A percentile compares a stretch with the other conserved stretches of the same genome.
These are phyloP conservation scores for Alloscopus bannaensis DNA, from an alignment of 2,888 invertebrate genomes.

Conservation along the genomic window DNA sequence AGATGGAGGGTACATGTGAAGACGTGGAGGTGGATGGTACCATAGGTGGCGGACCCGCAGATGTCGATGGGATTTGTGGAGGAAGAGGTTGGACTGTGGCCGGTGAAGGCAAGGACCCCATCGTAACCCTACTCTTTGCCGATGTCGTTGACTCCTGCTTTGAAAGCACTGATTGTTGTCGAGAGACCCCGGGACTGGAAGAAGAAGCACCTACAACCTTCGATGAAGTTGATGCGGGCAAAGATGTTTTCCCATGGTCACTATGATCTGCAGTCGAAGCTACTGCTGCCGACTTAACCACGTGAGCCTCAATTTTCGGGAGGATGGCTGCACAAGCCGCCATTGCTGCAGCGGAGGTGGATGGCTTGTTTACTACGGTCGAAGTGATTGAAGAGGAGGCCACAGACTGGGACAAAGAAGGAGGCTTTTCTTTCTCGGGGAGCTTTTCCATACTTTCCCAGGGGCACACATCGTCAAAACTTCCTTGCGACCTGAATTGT, in stretches of 20 bases:
- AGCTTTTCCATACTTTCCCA: slow-evolving; percentile 72
- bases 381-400: slow-evolving; percentile 25
- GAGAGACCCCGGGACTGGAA: slow-evolving; percentile 7
- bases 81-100: background rate
- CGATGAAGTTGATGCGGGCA: background rate
- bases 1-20: slow-evolving; percentile 7
- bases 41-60: background rate
- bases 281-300: background rate
- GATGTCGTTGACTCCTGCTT: slow-evolving; percentile 45
- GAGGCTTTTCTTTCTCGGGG: slow-evolving; percentile 50
- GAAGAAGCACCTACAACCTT: background rate
- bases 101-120: background rate
- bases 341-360: slow-evolving; percentile 46
- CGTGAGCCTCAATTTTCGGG: background rate
- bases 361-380: slow-evolving; percentile 36
- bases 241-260: background rate
- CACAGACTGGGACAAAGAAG: slow-evolving; percentile 31
- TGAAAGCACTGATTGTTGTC: slow-evolving; percentile 34
- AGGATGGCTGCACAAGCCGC: slow-evolving; percentile 1
- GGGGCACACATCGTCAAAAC: slow-evolving; percentile 73
- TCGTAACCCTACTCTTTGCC: slow-evolving; percentile 9
- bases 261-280: background rate
- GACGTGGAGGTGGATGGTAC: slow-evolving; percentile 26
- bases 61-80: background rate
- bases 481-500: slow-evolving; percentile 69